These are phyloP conservation scores for Cephus spinipes DNA, from an alignment of 2,888 invertebrate species.

Conservation along the genomic window DNA sequence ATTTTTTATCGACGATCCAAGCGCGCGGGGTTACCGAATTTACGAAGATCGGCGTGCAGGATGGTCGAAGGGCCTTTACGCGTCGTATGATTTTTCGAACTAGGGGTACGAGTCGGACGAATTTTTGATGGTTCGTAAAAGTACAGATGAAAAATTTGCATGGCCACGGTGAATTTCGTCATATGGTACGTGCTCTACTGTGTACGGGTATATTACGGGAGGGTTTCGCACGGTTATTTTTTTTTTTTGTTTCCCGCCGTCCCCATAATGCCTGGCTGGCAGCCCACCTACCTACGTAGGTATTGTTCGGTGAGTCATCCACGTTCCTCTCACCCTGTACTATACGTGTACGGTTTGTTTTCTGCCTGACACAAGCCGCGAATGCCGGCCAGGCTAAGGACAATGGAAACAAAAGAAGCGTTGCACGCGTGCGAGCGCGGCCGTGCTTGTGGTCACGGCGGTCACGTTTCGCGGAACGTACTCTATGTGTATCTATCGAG, in stretches of 20 bases:
- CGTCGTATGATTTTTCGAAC: neutral
- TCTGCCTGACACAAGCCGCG: conserved; percentile 37
- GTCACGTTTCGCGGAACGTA: conserved; percentile 54
- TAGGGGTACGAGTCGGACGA: neutral
- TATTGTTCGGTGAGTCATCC: conserved; percentile 53
- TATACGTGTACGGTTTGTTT: conserved; percentile 45
- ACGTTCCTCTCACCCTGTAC: conserved; percentile 26
- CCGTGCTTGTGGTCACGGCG: conserved; percentile 48
- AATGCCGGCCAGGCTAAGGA: conserved; percentile 41
- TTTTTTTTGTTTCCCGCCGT: conserved; percentile 6
- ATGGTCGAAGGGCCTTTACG: neutral
- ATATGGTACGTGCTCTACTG: neutral
- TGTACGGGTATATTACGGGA: neutral
- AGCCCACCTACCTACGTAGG: conserved; percentile 11
- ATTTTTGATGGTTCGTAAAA: neutral
- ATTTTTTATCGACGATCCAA: neutral
- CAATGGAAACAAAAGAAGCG: conserved; percentile 57
- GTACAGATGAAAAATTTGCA: neutral
- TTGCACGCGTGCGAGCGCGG: conserved; percentile 47
- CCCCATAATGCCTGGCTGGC: neutral
- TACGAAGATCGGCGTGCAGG: neutral
- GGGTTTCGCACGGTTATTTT: conserved; percentile 22
- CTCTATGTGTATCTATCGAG: neutral
- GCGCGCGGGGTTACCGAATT: neutral
- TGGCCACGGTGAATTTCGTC: neutral